phyloP scores from a whole-genome alignment of 2,888 invertebrate species.

The Lasioglossum leucozonium region DNA sequence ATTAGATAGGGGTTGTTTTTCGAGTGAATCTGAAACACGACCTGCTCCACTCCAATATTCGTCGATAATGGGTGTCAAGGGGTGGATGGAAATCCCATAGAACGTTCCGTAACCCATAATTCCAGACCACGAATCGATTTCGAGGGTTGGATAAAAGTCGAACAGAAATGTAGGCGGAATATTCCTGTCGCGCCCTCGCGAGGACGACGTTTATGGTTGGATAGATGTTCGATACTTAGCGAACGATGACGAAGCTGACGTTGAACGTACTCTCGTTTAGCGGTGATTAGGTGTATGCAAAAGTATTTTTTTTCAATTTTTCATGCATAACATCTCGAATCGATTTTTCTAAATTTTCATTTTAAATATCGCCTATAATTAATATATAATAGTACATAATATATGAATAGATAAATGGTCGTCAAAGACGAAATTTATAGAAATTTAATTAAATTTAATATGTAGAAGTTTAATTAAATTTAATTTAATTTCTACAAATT shows the following conservation, averaged over 20 bases:
- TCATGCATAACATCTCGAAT: too few relatives aligned
- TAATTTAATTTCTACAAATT: too few relatives aligned
- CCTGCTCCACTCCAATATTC: conserved; percentile 23
- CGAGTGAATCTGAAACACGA: not conserved
- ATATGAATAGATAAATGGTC: too few relatives aligned
- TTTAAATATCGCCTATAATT: too few relatives aligned
- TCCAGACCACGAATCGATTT: conserved; percentile 35
- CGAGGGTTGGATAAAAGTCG: conserved; percentile 42
- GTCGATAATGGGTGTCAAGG: not conserved
- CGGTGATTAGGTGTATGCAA: too few relatives aligned
- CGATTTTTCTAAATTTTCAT: too few relatives aligned
- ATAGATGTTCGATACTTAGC: conserved; percentile 47
- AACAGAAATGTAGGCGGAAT: conserved; percentile 42
- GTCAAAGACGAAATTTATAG: too few relatives aligned
- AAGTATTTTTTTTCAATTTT: too few relatives aligned
- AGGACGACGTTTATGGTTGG: conserved; percentile 52
- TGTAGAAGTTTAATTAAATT: too few relatives aligned
- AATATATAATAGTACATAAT: too few relatives aligned
- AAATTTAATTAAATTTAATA: too few relatives aligned
- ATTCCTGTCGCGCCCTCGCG: conserved; percentile 36
- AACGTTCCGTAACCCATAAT: conserved; percentile 18
- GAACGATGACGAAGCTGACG: conserved; percentile 13
- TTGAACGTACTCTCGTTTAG: conserved; percentile 14
- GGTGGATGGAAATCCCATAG: conserved; percentile 36
- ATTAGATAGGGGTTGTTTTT: not conserved